phyloP scores from a whole-genome alignment of 1,140 invertebrate genomes.

The Melipona quadrifasciata region DNA sequence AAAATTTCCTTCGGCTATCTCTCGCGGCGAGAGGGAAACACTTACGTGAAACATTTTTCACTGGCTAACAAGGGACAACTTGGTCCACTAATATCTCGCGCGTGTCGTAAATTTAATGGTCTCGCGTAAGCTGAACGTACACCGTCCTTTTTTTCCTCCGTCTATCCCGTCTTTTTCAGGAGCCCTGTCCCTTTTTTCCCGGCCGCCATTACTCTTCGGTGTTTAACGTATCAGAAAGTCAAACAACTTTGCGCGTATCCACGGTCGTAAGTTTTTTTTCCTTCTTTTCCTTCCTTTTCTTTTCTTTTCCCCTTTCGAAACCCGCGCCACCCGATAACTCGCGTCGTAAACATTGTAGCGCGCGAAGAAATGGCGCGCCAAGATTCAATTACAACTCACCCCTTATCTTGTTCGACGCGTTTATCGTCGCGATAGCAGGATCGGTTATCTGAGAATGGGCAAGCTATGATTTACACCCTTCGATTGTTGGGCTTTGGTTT shows the following conservation, averaged over 20 bases:
- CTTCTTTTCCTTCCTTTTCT: no score
- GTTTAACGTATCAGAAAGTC: conserved; percentile 22
- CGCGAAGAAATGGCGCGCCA: neutral
- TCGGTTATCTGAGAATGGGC: neutral
- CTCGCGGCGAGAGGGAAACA: neutral
- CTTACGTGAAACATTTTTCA: conserved; percentile 34
- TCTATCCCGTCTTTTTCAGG: neutral
- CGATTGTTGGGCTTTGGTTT: neutral
- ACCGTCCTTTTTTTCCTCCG: neutral
- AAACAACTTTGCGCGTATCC: neutral
- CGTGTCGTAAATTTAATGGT: conserved; percentile 48
- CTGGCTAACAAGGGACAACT: conserved; percentile 33
- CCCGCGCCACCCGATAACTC: conserved; percentile 8
- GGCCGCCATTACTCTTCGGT: conserved; percentile 17
- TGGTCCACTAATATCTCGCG: conserved; percentile 31
- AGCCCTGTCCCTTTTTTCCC: conserved; percentile 19
- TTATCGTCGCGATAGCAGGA: conserved; percentile 2
- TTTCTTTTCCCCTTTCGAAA: neutral
- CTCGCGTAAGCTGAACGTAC: conserved; percentile 27
- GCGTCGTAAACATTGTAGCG: neutral
- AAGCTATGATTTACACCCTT: neutral
- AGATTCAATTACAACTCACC: conserved; percentile 26
- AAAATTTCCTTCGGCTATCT: neutral
- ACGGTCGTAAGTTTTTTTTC: neutral
- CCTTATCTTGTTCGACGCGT: conserved; percentile 24